phyloP scores from a whole-genome alignment of 2,888 invertebrate species.

The Thumatha senex region DNA sequence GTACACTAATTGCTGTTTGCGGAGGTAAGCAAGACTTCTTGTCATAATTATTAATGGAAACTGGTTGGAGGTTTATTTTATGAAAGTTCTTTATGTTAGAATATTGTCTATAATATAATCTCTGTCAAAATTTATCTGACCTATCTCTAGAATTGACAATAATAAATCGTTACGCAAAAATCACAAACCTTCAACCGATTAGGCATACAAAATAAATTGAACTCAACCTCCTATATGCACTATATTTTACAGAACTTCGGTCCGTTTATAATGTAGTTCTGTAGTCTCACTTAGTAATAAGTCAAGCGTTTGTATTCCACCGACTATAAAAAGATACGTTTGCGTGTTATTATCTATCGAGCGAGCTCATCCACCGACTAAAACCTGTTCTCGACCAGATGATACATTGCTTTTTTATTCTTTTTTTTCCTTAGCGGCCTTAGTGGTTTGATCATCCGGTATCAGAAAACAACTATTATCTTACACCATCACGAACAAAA shows the following conservation, averaged over 20 bases:
- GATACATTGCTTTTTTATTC: conserved; percentile 76
- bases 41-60: conserved; percentile 40
- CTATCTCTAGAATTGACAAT: too few relatives aligned
- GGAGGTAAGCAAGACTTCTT: conserved; percentile 69
- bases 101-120: too few relatives aligned
- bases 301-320: conserved; percentile 29
- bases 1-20: conserved; percentile 69
- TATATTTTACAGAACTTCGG: conserved; percentile 10
- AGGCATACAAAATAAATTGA: too few relatives aligned
- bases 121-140: too few relatives aligned
- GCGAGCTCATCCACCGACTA: conserved; percentile 56
- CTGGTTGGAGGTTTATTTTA: conserved; percentile 31
- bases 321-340: conserved; percentile 55
- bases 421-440: conserved; percentile 54
- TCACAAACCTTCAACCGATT: too few relatives aligned
- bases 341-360: conserved; percentile 59
- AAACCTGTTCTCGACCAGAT: conserved; percentile 74
- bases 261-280: conserved; percentile 21
- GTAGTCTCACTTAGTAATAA: conserved; percentile 20
- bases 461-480: conserved; percentile 41
- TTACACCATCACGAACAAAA: conserved; percentile 35
- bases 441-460: conserved; percentile 32
- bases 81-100: neutral
- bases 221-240: too few relatives aligned
- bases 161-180: too few relatives aligned